Conservation (phyloP, 2,113 vertebrate species). For the Alethe castanea region DNA sequence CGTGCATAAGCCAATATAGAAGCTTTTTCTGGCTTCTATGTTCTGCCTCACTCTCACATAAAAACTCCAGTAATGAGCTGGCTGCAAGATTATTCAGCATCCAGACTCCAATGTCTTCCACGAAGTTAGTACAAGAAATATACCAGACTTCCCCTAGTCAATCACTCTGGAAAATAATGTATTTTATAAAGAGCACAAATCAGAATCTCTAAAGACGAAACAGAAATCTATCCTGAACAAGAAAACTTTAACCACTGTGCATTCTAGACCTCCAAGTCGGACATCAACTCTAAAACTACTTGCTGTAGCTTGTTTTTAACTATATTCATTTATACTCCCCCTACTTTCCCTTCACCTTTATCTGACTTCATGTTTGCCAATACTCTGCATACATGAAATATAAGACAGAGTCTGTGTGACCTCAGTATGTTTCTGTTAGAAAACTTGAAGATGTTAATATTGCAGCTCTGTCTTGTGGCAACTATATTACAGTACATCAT, state of each 20-base stretch:
- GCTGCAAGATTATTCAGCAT: neutral
- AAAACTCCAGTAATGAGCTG: neutral
- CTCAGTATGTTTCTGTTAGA: neutral
- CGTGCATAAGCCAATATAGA: neutral
- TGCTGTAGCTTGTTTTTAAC: neutral
- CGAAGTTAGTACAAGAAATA: neutral
- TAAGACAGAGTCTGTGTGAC: neutral
- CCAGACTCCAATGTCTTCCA: neutral
- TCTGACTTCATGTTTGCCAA: neutral
- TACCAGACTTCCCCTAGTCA: neutral
- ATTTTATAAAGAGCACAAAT: neutral
- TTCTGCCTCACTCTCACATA: neutral
- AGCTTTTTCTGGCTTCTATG: neutral
- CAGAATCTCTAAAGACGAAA: neutral
- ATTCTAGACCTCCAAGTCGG: neutral
- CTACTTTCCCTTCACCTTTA: neutral
- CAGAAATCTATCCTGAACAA: neutral
- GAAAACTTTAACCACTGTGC: neutral
- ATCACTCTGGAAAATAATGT: neutral
- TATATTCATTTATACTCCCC: neutral
- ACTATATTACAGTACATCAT: neutral
- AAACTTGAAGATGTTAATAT: neutral
- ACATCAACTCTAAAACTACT: neutral
- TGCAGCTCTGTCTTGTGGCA: neutral
- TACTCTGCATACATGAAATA: neutral